Evolutionary conservation across 2,113 vertebrate species (phyloP), one percentile per base, ranked within the genome.

Genomic region (cat (Felis catus)): DNA sequence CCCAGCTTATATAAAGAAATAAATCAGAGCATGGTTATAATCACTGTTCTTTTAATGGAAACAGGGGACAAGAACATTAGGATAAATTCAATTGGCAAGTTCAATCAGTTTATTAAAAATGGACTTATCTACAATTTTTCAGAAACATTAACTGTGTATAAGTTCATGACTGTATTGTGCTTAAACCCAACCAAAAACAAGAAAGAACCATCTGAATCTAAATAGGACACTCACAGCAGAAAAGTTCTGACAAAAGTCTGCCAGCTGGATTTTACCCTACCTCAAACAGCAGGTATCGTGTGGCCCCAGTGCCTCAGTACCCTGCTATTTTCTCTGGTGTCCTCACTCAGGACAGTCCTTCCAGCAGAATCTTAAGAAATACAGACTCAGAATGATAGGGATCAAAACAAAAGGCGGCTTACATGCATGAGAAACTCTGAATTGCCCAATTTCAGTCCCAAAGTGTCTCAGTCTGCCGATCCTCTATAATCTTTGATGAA

Each of bases 391-490:
- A 76, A 89, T 12, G 96, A 87, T 25, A 83, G n/a, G 18, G 80
- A 87, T 85, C 70, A 36, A 96, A 93, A 97, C 70, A 87, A 78
- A 93, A 97, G 88, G 83, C 48, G 11, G 90, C 45, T 55, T 45
- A n/a, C 92, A 96, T 3, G 94, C 97, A 92, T 96, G 97, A 97
- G 95, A 74, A 96, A 81, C 29, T 95, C 83, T 19, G 51, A 97
- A 97, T 51, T 71, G 93, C 79, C 73, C 68, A 51, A 80, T 70
- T 89, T 89, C 63, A 68, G 80, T 70, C 45, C 73, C 80, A 41
- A 33, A 31, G 68, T 27, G 27, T 92, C 85, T 91, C 95, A 65
- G 53, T 61, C 31, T 31, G 84, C 68, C 0, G 0, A 76, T n/a
- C 63, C 92, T 84, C 89, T 90, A 3, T 74, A 81, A 95, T 94